A percentile compares a stretch with the other conserved stretches of the same genome.
Evolutionary conservation across 2,113 vertebrate genomes (phyloP).

Genomic region (Perccottus glenii): DNA sequence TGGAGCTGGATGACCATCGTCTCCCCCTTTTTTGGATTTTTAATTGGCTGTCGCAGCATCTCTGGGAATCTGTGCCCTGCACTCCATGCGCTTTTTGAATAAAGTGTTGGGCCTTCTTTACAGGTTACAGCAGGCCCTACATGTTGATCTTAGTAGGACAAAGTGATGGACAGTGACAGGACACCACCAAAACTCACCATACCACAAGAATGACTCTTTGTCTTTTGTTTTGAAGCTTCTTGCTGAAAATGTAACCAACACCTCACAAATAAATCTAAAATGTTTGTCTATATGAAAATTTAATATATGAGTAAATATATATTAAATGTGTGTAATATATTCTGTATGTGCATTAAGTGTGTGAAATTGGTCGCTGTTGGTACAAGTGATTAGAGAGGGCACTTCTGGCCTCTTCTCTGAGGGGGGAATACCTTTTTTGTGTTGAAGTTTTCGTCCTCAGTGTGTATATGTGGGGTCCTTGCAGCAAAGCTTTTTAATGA

Average conservation of each 20-base stretch:
- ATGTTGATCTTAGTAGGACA: constrained; percentile 17
- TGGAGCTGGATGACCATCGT: constrained; percentile 53
- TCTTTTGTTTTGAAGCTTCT: constrained; percentile 59
- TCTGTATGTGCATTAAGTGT: constrained; percentile 69
- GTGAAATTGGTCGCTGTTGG: constrained; percentile 62
- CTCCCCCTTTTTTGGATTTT: constrained; percentile 51
- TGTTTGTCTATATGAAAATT: constrained; percentile 78
- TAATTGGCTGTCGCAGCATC: constrained; percentile 51
- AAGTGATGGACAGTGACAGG: constrained; percentile 22
- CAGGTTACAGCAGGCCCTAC: constrained; percentile 39
- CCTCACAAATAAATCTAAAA: constrained; percentile 70
- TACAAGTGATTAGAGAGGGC: constrained; percentile 34
- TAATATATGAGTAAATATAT: constrained; percentile 83
- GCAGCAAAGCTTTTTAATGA: constrained; percentile 51
- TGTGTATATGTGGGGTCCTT: neutral
- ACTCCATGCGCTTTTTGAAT: constrained; percentile 58
- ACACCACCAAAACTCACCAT: constrained; percentile 16
- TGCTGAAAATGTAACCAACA: constrained; percentile 72
- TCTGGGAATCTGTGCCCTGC: constrained; percentile 54
- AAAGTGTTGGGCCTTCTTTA: constrained; percentile 54
- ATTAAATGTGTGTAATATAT: constrained; percentile 83
- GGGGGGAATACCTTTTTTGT: neutral
- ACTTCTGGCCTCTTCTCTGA: constrained; percentile 12
- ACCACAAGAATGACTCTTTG: constrained; percentile 39
- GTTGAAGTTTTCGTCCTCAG: neutral